phyloP scores from a whole-genome alignment of 1,140 invertebrate genomes.

The Nomia melanderi region DNA sequence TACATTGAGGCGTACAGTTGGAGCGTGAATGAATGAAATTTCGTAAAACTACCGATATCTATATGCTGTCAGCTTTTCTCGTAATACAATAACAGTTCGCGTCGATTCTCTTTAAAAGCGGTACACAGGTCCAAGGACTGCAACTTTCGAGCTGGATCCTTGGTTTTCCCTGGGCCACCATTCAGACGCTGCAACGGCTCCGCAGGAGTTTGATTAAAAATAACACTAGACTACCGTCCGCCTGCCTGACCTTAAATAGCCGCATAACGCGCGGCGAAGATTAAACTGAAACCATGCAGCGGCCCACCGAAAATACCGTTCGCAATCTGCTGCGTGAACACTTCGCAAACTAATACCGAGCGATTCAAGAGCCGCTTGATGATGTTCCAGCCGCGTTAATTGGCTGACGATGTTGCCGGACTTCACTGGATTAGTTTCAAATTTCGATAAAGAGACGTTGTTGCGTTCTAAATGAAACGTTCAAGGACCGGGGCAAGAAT shows the following conservation, averaged over 20 bases:
- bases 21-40: constrained; percentile 8
- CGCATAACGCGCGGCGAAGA: constrained; percentile 27
- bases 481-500: too few species aligned
- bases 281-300: constrained; percentile 23
- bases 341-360: constrained; percentile 3
- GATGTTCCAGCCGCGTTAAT: constrained; percentile 7
- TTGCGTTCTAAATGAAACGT: neutral
- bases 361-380: constrained; percentile 4
- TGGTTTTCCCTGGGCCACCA: neutral
- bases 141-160: neutral
- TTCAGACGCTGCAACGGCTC: neutral
- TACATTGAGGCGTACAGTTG: neutral
- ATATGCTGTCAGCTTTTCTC: neutral
- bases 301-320: constrained; percentile 31
- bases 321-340: constrained; percentile 3
- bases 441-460: neutral
- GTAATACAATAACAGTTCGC: neutral
- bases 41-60: neutral
- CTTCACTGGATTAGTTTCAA: neutral
- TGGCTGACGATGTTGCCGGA: neutral
- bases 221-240: constrained; percentile 4
- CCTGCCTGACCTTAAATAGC: constrained; percentile 30
- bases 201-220: constrained; percentile 41
- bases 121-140: constrained; percentile 14
- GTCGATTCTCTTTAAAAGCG: constrained; percentile 4